A percentile compares a stretch with the other conserved stretches of the same genome.
Conservation (phyloP, 2,797 vertebrate genomes). For the Alcedo quadribrachys region DNA sequence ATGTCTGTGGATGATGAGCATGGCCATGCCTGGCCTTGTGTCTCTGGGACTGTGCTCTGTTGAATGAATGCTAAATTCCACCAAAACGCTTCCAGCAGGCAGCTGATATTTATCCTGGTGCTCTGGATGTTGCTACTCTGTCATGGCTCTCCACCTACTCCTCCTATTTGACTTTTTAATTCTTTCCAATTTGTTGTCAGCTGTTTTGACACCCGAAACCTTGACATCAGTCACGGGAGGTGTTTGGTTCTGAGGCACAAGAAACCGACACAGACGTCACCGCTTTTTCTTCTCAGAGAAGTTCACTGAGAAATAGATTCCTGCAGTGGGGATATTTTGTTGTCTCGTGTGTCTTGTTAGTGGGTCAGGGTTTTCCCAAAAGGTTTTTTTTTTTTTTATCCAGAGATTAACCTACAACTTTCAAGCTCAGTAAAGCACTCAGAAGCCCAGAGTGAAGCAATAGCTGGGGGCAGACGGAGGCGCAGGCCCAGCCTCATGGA, state of each 20-base stretch:
- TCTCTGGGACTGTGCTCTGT: background rate
- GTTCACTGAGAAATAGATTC: background rate
- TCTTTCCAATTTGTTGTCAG: background rate
- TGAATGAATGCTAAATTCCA: background rate
- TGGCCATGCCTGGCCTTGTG: background rate
- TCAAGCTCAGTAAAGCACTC: background rate
- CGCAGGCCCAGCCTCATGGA: background rate
- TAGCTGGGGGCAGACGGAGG: background rate
- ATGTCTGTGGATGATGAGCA: background rate
- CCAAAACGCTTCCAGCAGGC: background rate
- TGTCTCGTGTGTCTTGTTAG: background rate
- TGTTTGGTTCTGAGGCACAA: background rate
- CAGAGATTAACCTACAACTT: background rate
- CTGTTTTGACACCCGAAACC: background rate
- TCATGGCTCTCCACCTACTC: background rate
- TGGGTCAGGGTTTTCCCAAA: background rate
- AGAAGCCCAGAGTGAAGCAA: background rate
- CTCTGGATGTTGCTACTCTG: background rate
- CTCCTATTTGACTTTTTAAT: no score
- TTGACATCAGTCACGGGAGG: background rate
- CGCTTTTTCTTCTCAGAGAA: background rate
- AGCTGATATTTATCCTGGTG: background rate
- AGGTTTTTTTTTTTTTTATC: background rate
- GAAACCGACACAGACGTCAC: background rate
- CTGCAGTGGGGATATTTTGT: background rate